These are phyloP conservation scores for Deilephila elpenor DNA, from an alignment of 2,888 invertebrate genomes.

Conservation along the genomic window DNA sequence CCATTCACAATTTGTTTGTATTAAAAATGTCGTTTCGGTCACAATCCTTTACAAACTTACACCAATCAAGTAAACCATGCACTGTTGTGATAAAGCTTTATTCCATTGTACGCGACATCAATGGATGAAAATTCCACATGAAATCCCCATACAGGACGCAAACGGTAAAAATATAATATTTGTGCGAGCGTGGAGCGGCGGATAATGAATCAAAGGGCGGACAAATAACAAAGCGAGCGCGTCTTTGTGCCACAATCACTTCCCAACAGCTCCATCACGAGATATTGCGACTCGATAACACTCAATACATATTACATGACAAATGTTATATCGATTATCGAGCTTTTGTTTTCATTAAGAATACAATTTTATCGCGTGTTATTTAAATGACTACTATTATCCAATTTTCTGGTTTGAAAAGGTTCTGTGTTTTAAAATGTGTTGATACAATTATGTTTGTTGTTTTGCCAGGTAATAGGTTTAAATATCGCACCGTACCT, in stretches of 20 bases:
- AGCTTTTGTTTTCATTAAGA: not conserved
- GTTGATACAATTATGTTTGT: too few species aligned
- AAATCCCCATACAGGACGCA: not conserved
- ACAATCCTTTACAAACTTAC: not conserved
- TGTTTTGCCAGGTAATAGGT: too few species aligned
- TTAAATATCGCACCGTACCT: too few species aligned
- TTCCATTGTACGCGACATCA: conserved; percentile 9
- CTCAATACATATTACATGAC: not conserved
- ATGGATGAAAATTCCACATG: conserved; percentile 3
- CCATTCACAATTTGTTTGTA: too few species aligned
- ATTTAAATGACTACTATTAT: too few species aligned
- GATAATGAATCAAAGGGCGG: conserved; percentile 46
- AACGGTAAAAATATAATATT: conserved; percentile 19
- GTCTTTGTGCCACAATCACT: conserved; percentile 16
- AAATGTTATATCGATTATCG: not conserved
- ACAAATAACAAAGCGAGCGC: conserved; percentile 35
- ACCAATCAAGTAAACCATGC: not conserved
- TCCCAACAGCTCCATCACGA: not conserved
- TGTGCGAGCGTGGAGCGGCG: conserved; percentile 30
- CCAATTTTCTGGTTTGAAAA: too few species aligned
- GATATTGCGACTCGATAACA: not conserved
- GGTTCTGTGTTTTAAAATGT: too few species aligned
- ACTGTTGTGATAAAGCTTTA: not conserved
- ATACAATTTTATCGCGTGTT: not conserved
- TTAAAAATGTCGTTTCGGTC: not conserved